A percentile compares a stretch with the other conserved stretches of the same genome.
phyloP scores from a whole-genome alignment of 1,140 invertebrate species.

The Thalassaphorura encarpata region DNA sequence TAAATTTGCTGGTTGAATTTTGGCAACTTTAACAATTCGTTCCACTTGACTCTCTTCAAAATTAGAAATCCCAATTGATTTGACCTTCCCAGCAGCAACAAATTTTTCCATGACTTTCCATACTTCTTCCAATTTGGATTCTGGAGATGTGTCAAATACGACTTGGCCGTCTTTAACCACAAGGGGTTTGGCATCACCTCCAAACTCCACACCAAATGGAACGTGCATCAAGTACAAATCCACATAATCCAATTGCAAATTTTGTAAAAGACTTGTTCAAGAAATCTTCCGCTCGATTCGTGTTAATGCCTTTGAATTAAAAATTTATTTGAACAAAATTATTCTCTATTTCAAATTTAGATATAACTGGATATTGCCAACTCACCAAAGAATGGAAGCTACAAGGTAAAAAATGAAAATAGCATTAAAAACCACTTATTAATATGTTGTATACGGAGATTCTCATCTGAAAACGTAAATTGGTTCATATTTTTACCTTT shows the following conservation, averaged over 20 bases:
- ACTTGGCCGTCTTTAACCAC: constrained; percentile 41
- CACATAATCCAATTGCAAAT: constrained; percentile 37
- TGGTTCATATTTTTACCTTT: constrained; percentile 30
- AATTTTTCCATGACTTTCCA: constrained; percentile 50
- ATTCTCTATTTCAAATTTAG: no score
- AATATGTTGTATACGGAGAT: no score
- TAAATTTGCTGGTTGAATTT: constrained; percentile 54
- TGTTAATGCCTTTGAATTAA: constrained; percentile 37
- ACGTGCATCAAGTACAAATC: constrained; percentile 60
- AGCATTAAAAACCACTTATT: no score
- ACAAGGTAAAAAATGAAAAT: background rate
- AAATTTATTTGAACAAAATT: no score
- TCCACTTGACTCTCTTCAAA: constrained; percentile 60
- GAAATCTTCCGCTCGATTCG: constrained; percentile 37
- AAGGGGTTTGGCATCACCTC: constrained; percentile 38
- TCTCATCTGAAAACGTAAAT: background rate
- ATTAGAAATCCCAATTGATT: constrained; percentile 65
- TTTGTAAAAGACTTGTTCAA: constrained; percentile 36
- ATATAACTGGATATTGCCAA: no score
- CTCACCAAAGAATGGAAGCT: constrained; percentile 34
- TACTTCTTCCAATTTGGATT: constrained; percentile 45
- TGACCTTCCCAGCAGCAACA: constrained; percentile 40
- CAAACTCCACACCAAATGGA: constrained; percentile 55
- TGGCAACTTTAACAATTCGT: constrained; percentile 50
- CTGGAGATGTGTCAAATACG: constrained; percentile 43